Percentiles rank a stretch among this genome's conserved stretches.
Evolutionary conservation across 1,140 invertebrate genomes (phyloP).

Genomic region (Nixonia krombeini): DNA sequence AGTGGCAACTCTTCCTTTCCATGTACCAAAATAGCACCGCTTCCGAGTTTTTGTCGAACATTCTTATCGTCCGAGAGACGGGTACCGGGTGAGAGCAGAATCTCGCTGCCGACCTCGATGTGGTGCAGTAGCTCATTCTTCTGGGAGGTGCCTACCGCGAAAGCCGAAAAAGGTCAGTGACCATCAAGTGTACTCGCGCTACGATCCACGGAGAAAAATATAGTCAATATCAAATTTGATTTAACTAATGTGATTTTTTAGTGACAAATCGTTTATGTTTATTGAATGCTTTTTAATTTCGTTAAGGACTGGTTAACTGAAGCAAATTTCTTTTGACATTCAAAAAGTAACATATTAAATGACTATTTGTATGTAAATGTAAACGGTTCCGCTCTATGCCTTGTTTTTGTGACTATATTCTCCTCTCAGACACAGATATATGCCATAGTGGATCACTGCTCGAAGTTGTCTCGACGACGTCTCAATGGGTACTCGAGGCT

Average conservation of each 20-base stretch:
- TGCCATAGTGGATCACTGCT: constrained; percentile 13
- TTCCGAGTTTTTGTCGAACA: constrained; percentile 64
- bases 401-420: constrained; percentile 19
- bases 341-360: neutral
- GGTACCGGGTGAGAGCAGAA: constrained; percentile 54
- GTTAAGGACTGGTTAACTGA: no score
- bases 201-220: constrained; percentile 33
- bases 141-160: constrained; percentile 55
- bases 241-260: no score
- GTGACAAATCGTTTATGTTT: neutral
- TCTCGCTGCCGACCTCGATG: constrained; percentile 70
- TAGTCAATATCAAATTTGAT: neutral
- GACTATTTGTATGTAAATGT: neutral
- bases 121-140: constrained; percentile 52
- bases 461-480: constrained; percentile 12
- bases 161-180: constrained; percentile 51
- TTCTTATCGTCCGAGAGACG: constrained; percentile 62
- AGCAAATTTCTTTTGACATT: no score
- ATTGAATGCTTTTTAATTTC: constrained; percentile 8
- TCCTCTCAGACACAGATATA: constrained; percentile 3
- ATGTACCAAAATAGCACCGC: constrained; percentile 72
- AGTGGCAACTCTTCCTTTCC: constrained; percentile 79
- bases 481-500: constrained; percentile 22
- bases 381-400: neutral
- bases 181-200: constrained; percentile 40